Evolutionary conservation across 2,888 invertebrate species (phyloP).

Genomic region (Xanthostigma xanthostigma): DNA sequence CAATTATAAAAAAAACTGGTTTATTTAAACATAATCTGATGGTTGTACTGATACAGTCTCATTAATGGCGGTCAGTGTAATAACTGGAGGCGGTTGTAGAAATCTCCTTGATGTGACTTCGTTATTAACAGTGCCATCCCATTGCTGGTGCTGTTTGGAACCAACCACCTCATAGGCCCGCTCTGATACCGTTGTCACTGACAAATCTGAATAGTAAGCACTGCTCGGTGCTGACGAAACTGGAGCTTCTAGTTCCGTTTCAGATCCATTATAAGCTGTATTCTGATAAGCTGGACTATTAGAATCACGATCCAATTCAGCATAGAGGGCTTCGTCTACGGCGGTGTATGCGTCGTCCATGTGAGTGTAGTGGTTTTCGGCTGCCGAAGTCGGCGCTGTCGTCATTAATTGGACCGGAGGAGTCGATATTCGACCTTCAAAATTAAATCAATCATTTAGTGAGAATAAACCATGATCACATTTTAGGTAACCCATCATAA

Average conservation of each 20-base stretch:
- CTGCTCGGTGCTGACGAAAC: conserved; percentile 52
- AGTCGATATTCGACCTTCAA: conserved; percentile 15
- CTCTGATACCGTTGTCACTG: conserved; percentile 36
- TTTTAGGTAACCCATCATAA: no score
- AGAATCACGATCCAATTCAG: conserved; percentile 45
- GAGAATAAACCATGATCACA: no score
- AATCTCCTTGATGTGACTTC: conserved; percentile 25
- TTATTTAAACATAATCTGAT: conserved; percentile 38
- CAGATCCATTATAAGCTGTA: conserved; percentile 43
- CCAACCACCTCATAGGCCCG: conserved; percentile 46
- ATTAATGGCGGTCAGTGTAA: conserved; percentile 36
- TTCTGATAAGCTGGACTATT: conserved; percentile 52
- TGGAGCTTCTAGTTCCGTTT: conserved; percentile 38
- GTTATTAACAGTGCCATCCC: conserved; percentile 20
- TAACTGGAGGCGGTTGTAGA: conserved; percentile 30
- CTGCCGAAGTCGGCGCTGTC: conserved; percentile 35
- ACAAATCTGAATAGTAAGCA: conserved; percentile 58
- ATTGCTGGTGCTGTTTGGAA: not conserved
- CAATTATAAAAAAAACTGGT: no score
- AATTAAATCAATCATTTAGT: no score
- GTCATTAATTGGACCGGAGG: conserved; percentile 31
- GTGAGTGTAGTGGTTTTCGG: conserved; percentile 57
- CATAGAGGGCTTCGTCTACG: conserved; percentile 51
- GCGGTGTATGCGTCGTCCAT: conserved; percentile 47
- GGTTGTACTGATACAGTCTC: conserved; percentile 39